These are phyloP conservation scores for Coreius guichenoti DNA, from an alignment of 2,797 vertebrate genomes.

Conservation along the genomic window DNA sequence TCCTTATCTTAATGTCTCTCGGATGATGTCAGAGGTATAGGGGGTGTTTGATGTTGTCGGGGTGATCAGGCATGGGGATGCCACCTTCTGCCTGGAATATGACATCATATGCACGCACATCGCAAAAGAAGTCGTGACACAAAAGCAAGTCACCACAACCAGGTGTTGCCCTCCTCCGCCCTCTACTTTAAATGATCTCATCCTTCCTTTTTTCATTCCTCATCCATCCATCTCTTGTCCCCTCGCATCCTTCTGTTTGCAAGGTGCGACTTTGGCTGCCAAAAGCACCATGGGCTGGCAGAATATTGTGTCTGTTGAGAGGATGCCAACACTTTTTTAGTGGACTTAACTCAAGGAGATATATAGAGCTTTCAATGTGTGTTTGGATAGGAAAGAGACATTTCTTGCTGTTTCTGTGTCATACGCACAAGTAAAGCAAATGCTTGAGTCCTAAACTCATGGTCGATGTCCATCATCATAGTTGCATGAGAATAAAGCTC, in stretches of 20 bases:
- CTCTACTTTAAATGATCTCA: slow-evolving; percentile 55
- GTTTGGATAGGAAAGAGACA: slow-evolving; percentile 13
- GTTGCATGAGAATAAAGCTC: neutral
- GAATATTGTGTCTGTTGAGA: slow-evolving; percentile 43
- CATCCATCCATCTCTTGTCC: slow-evolving; percentile 26
- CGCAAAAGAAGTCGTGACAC: slow-evolving; percentile 21
- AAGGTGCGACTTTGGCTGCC: slow-evolving; percentile 33
- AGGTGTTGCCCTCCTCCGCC: slow-evolving; percentile 20
- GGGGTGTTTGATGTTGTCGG: slow-evolving; percentile 63
- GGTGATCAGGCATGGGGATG: slow-evolving; percentile 40
- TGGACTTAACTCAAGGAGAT: slow-evolving; percentile 29
- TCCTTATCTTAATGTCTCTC: slow-evolving; percentile 57
- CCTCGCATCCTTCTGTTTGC: slow-evolving; percentile 54
- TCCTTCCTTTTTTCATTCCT: slow-evolving; percentile 46
- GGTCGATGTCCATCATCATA: neutral
- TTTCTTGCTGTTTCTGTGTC: slow-evolving; percentile 18
- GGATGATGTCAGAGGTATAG: slow-evolving; percentile 73
- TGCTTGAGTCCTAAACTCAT: neutral
- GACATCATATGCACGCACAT: slow-evolving; percentile 39
- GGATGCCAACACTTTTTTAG: slow-evolving; percentile 49
- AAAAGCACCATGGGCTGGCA: slow-evolving; percentile 38
- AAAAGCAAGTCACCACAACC: slow-evolving; percentile 15
- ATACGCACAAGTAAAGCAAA: neutral
- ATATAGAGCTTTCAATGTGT: slow-evolving; percentile 36
- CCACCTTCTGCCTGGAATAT: slow-evolving; percentile 34